Evolutionary conservation across 2,888 invertebrate species (phyloP).

Genomic region (Lampropteryx suffumata): DNA sequence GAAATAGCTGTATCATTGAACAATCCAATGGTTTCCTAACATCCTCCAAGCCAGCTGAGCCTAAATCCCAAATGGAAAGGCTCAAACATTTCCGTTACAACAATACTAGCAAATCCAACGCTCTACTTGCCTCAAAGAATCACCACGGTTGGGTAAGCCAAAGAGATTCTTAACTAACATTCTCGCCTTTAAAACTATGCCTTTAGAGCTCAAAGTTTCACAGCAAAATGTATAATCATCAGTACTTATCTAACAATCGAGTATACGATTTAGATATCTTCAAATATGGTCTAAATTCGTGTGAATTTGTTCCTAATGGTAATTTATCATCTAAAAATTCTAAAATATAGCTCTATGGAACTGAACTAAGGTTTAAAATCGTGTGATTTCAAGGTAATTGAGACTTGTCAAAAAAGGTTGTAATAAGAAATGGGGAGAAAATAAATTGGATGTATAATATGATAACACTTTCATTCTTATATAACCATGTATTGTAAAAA

Average conservation of each 20-base stretch:
- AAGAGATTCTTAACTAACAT: slow-evolving; percentile 12
- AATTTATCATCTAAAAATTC: not conserved
- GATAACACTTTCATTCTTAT: slow-evolving; percentile 5
- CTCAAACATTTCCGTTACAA: slow-evolving; percentile 24
- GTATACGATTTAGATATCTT: not conserved
- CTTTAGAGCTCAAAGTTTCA: not conserved
- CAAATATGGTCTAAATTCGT: not conserved
- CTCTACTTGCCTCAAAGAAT: slow-evolving; percentile 35
- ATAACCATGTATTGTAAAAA: slow-evolving; percentile 1
- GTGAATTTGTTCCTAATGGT: not conserved
- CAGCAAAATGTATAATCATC: not conserved
- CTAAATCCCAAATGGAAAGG: slow-evolving; percentile 27
- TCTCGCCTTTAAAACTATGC: not conserved
- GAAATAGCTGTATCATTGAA: too few species aligned
- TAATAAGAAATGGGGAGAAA: slow-evolving; percentile 8
- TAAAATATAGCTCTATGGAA: not conserved
- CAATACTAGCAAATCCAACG: slow-evolving; percentile 32
- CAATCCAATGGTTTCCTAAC: not conserved
- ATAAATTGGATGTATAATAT: slow-evolving; percentile 5
- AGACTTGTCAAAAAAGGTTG: slow-evolving; percentile 8
- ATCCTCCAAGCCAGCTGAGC: slow-evolving; percentile 8
- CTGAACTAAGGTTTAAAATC: not conserved
- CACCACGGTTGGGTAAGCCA: slow-evolving; percentile 27
- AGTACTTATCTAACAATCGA: too few species aligned
- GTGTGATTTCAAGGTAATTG: not conserved